A percentile compares a stretch with the other conserved stretches of the same genome.
phyloP scores from a whole-genome alignment of 92 coral and sea anemone species.

The Porites divaricata region DNA sequence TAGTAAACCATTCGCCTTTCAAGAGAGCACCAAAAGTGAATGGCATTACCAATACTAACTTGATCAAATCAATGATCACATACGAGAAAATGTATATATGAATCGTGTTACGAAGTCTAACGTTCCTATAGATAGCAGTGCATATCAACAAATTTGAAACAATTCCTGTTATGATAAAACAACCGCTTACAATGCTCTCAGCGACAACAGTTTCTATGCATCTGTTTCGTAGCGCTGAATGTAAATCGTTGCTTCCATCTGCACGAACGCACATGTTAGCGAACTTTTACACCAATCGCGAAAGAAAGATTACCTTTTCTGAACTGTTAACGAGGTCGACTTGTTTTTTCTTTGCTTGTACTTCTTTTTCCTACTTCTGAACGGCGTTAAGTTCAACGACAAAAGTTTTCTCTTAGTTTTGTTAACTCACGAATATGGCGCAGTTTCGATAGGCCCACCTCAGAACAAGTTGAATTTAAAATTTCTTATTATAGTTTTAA shows the following conservation, averaged over 20 bases:
- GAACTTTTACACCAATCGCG: too few species aligned
- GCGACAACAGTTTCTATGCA: constrained; percentile 46
- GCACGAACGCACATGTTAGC: background rate
- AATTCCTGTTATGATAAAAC: constrained; percentile 15
- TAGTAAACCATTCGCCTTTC: constrained; percentile 42
- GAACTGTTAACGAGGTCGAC: background rate
- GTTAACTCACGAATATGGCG: too few species aligned
- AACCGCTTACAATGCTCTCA: constrained; percentile 33
- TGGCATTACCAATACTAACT: constrained; percentile 24
- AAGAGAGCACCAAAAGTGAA: constrained; percentile 16
- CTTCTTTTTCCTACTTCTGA: background rate
- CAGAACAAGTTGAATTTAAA: too few species aligned
- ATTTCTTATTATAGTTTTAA: too few species aligned
- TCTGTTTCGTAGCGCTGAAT: constrained; percentile 33
- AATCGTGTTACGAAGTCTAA: constrained; percentile 4
- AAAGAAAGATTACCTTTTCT: background rate
- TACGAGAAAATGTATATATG: constrained; percentile 43
- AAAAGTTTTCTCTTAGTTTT: background rate
- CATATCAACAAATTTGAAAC: constrained; percentile 22
- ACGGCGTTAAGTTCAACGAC: background rate
- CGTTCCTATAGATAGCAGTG: constrained; percentile 31
- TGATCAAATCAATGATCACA: constrained; percentile 36
- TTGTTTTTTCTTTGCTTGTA: background rate
- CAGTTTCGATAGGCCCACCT: background rate
- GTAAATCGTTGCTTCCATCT: constrained; percentile 4